These are phyloP conservation scores for Poicephalus gulielmi DNA, from an alignment of 2,113 vertebrate species.

Conservation along the genomic window DNA sequence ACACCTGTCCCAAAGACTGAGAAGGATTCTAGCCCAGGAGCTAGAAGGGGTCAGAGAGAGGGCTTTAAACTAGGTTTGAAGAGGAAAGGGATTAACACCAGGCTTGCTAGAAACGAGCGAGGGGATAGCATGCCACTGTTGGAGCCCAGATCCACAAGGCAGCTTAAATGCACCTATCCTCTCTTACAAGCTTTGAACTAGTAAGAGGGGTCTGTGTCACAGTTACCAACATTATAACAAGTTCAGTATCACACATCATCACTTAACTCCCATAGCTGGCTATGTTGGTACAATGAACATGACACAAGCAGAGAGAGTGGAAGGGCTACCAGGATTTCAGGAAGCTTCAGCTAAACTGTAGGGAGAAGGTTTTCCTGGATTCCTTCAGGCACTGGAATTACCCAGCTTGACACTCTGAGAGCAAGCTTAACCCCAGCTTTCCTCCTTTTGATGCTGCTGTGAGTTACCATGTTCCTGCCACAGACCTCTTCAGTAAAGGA, in stretches of 20 bases:
- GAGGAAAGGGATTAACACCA: background rate
- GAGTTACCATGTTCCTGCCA: background rate
- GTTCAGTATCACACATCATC: background rate
- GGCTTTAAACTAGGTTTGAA: background rate
- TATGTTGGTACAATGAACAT: background rate
- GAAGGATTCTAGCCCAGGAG: background rate
- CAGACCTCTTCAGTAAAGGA: background rate
- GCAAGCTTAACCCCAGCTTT: background rate
- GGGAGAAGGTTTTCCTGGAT: background rate
- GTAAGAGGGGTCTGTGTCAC: background rate
- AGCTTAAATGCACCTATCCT: background rate
- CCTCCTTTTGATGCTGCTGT: background rate
- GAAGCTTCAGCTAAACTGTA: background rate
- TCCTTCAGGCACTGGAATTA: background rate
- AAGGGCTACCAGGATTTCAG: background rate
- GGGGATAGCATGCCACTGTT: background rate
- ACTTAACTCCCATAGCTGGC: background rate
- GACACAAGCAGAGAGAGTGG: background rate
- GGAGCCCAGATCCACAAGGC: background rate
- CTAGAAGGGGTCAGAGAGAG: background rate
- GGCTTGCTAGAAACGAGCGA: background rate
- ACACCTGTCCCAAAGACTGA: background rate
- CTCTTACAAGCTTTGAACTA: background rate
- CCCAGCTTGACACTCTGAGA: background rate
- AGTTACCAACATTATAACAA: background rate